These are phyloP conservation scores for Heteromurus nitidus DNA, from an alignment of 2,888 invertebrate species.

Conservation along the genomic window DNA sequence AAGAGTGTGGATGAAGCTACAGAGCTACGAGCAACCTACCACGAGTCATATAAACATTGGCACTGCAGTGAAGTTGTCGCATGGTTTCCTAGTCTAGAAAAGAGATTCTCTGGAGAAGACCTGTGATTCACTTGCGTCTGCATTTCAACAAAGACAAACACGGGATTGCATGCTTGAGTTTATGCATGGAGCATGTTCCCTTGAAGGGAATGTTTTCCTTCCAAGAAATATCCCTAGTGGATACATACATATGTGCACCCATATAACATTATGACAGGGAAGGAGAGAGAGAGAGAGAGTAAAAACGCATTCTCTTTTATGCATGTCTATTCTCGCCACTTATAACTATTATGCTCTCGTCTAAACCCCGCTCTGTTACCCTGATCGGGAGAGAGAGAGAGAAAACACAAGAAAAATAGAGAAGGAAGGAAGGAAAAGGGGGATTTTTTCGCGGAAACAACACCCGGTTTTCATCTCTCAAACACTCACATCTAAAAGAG, in stretches of 20 bases:
- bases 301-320: slow-evolving; percentile 3
- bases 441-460: slow-evolving; percentile 40
- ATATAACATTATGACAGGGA: no score
- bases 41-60: background rate
- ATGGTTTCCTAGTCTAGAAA: no score
- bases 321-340: background rate
- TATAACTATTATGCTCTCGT: background rate
- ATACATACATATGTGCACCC: background rate
- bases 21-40: no score
- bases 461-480: slow-evolving; percentile 25
- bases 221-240: no score
- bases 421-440: slow-evolving; percentile 35
- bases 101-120: no score
- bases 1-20: slow-evolving; percentile 14
- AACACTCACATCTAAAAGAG: background rate
- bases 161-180: background rate
- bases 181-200: background rate
- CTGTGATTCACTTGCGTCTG: slow-evolving; percentile 11
- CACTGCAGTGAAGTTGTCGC: slow-evolving; percentile 22
- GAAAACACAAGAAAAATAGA: slow-evolving; percentile 28
- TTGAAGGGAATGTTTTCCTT: no score
- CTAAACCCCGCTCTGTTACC: slow-evolving; percentile 12
- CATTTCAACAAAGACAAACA: slow-evolving; percentile 17
- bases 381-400: background rate
- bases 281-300: background rate